phyloP scores from a whole-genome alignment of 2,797 vertebrate species.

The Chelidonichthys spinosus region DNA sequence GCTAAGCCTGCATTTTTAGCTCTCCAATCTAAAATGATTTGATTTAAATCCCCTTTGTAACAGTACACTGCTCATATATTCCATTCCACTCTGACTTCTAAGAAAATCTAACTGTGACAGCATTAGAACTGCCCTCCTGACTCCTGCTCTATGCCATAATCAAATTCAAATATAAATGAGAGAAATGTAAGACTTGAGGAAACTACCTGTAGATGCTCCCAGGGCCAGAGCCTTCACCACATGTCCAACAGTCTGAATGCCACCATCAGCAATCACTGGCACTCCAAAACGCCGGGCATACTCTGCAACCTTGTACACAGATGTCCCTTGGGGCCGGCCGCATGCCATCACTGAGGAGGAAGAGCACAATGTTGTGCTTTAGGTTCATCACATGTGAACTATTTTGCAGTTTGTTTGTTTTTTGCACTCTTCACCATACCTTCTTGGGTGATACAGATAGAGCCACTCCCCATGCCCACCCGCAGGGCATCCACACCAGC shows the following conservation, averaged over 20 bases:
- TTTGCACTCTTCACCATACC: slow-evolving; percentile 73
- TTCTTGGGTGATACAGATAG: slow-evolving; percentile 97
- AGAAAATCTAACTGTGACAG: not conserved
- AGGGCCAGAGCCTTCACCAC: slow-evolving; percentile 94
- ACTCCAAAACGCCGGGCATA: slow-evolving; percentile 94
- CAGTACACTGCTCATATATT: too few relatives aligned
- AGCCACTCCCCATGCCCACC: slow-evolving; percentile 95
- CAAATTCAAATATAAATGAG: not conserved
- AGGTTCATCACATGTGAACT: not conserved
- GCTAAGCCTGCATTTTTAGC: too few relatives aligned
- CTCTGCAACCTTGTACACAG: slow-evolving; percentile 95
- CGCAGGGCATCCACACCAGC: slow-evolving; percentile 93
- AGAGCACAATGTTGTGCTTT: not conserved
- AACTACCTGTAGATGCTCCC: slow-evolving; percentile 92
- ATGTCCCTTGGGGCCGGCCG: slow-evolving; percentile 93
- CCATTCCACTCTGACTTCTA: too few relatives aligned
- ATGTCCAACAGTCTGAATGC: slow-evolving; percentile 94
- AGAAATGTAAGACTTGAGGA: not conserved
- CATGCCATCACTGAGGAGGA: slow-evolving; percentile 90
- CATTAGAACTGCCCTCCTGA: not conserved
- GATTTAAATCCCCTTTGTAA: too few relatives aligned
- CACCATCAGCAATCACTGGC: slow-evolving; percentile 93
- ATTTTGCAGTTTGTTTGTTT: not conserved
- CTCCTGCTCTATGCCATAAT: not conserved
- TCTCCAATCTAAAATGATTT: too few relatives aligned